Evolutionary conservation across 1,140 invertebrate species (phyloP).

Genomic region (Grapholita molesta): DNA sequence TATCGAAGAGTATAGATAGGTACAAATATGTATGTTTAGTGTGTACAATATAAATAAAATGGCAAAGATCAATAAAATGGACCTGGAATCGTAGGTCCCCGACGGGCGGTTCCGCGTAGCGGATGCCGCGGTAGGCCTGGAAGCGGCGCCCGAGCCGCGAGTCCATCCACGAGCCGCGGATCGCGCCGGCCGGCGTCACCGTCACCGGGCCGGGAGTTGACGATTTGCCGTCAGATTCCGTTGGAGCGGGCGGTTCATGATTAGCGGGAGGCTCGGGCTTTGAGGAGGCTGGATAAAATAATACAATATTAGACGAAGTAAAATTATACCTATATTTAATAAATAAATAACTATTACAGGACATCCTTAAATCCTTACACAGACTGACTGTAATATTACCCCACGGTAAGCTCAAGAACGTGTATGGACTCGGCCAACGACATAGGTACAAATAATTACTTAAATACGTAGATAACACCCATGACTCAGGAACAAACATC

Average conservation of each 20-base stretch:
- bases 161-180: constrained; percentile 50
- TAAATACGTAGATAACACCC: too few species aligned
- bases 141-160: constrained; percentile 55
- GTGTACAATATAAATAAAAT: too few species aligned
- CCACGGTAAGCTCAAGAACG: too few species aligned
- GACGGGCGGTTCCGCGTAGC: constrained; percentile 80
- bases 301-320: background rate
- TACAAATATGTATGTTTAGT: too few species aligned
- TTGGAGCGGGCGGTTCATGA: background rate
- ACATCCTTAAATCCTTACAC: too few species aligned
- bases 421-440: too few species aligned
- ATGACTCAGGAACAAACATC: too few species aligned
- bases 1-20: too few species aligned
- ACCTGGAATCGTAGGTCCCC: constrained; percentile 80
- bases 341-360: background rate
- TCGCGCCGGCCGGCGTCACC: constrained; percentile 30
- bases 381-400: too few species aligned
- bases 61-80: background rate
- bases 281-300: background rate
- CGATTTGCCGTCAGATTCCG: constrained; percentile 20
- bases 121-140: constrained; percentile 79
- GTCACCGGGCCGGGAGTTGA: constrained; percentile 21
- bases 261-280: background rate
- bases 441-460: too few species aligned
- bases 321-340: background rate